Conservation (phyloP, 2,888 invertebrate genomes). For the Pandemis cinnamomeana region DNA sequence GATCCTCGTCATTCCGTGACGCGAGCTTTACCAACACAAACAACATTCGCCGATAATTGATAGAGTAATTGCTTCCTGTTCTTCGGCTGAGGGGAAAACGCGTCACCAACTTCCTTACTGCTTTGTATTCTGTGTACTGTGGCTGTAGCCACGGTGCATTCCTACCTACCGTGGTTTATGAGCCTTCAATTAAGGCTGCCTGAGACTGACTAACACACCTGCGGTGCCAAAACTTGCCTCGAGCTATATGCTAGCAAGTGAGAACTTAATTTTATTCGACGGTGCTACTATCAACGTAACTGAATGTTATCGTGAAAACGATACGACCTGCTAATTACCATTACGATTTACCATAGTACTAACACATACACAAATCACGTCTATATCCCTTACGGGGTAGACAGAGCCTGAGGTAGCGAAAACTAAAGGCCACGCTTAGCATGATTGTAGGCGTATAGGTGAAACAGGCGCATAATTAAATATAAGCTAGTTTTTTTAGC, state of each 20-base stretch:
- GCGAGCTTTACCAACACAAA: too few relatives aligned
- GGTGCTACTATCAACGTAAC: neutral
- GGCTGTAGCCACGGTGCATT: slow-evolving; percentile 1
- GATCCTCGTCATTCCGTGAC: too few relatives aligned
- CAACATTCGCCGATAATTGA: too few relatives aligned
- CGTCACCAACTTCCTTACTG: neutral
- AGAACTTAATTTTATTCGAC: neutral
- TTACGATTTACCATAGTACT: too few relatives aligned
- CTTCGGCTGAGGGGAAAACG: neutral
- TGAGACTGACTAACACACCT: neutral
- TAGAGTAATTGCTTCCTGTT: neutral
- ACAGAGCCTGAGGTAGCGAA: too few relatives aligned
- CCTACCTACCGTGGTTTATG: slow-evolving; percentile 1
- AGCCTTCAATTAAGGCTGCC: neutral
- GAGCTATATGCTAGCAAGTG: neutral
- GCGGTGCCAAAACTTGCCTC: neutral
- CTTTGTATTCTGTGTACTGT: slow-evolving; percentile 2
- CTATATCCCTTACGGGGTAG: too few relatives aligned
- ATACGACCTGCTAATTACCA: too few relatives aligned
- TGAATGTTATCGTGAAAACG: neutral
- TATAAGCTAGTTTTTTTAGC: too few relatives aligned
- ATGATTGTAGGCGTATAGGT: too few relatives aligned
- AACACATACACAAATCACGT: too few relatives aligned
- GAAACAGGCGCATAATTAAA: too few relatives aligned
- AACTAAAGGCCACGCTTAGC: too few relatives aligned